Evolutionary conservation across 2,797 vertebrate genomes (phyloP).

Genomic region (Siniperca undulata): DNA sequence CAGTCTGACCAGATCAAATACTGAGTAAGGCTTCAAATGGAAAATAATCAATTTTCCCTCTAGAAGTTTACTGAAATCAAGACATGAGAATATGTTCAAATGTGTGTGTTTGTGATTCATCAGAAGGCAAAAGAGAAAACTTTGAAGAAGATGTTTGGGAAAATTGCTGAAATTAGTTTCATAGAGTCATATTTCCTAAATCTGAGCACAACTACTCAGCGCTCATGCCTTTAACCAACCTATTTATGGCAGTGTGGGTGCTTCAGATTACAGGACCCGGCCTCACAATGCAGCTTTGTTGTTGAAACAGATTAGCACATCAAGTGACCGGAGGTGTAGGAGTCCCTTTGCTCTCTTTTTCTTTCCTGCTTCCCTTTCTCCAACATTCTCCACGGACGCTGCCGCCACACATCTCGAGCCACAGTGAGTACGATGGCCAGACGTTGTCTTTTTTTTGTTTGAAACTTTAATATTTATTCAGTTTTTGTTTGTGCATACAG

Average conservation of each 20-base stretch:
- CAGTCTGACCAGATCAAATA: conserved; percentile 49
- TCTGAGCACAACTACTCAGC: conserved; percentile 11
- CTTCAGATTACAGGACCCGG: conserved; percentile 78
- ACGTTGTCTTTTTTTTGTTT: background rate
- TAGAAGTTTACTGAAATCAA: conserved; percentile 1
- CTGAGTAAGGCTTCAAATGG: conserved; percentile 7
- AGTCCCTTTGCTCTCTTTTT: conserved; percentile 65
- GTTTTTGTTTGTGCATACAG: too few relatives aligned
- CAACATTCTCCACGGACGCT: conserved; percentile 62
- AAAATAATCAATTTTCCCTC: background rate
- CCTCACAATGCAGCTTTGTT: conserved; percentile 89
- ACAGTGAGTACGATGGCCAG: conserved; percentile 61
- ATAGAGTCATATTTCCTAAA: conserved; percentile 26
- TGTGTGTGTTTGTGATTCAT: conserved; percentile 8
- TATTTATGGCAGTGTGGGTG: conserved; percentile 54
- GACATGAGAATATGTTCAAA: background rate
- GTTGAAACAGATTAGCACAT: conserved; percentile 86
- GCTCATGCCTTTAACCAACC: conserved; percentile 29
- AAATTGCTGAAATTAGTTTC: conserved; percentile 21
- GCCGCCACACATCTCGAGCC: conserved; percentile 47
- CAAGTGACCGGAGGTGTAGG: conserved; percentile 88
- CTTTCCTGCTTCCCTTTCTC: conserved; percentile 59
- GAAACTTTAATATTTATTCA: too few relatives aligned
- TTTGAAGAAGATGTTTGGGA: background rate
- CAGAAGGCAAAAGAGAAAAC: background rate